Percentiles rank a stretch among this genome's conserved stretches.
Conservation (phyloP, 2,113 vertebrate species). For the Strigops habroptila region DNA sequence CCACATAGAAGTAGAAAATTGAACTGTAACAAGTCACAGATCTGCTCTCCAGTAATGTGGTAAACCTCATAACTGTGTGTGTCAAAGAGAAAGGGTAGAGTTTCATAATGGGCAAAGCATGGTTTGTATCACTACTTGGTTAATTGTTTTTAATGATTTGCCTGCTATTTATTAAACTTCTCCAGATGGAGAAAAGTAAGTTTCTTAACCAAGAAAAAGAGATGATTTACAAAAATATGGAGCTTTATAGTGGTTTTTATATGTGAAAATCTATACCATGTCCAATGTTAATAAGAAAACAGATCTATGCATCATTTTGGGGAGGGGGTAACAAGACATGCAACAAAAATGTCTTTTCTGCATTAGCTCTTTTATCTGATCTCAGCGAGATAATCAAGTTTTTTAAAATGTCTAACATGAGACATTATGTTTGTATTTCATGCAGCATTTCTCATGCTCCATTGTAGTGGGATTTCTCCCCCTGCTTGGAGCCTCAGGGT, state of each 20-base stretch:
- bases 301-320: not conserved
- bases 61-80: not conserved
- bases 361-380: not conserved
- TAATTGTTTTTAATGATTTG: conserved; percentile 21
- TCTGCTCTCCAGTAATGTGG: not conserved
- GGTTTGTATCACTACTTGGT: not conserved
- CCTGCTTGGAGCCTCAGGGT: not conserved
- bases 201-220: not conserved
- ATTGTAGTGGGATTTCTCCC: not conserved
- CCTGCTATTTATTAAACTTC: not conserved
- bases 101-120: not conserved
- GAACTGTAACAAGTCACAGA: not conserved
- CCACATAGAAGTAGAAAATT: not conserved
- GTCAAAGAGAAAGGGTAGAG: not conserved
- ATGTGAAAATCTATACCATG: not conserved
- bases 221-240: not conserved
- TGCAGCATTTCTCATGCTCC: not conserved
- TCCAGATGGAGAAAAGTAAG: not conserved
- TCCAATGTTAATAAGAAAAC: not conserved
- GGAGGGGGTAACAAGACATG: not conserved
- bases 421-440: not conserved
- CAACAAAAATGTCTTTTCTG: not conserved
- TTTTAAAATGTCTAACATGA: not conserved
- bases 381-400: not conserved
- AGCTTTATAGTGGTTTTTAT: not conserved